Conservation (phyloP, 2,113 vertebrate species). For the Onychostoma macrolepis region DNA sequence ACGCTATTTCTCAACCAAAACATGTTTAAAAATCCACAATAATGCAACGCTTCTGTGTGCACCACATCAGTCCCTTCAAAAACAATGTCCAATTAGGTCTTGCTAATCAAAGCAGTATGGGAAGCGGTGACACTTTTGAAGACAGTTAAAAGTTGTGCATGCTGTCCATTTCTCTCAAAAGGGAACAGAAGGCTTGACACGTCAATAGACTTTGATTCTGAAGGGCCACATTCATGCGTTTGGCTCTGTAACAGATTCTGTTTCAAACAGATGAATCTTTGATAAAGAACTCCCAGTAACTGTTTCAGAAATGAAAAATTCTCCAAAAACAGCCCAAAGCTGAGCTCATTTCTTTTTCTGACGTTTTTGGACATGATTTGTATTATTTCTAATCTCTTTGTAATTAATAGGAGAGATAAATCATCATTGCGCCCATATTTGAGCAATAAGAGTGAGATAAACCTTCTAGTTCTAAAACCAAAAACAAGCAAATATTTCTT, state of each 20-base stretch:
- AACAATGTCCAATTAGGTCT: neutral
- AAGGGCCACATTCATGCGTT: neutral
- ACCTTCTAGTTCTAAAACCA: neutral
- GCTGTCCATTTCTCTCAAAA: neutral
- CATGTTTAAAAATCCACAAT: neutral
- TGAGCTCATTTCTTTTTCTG: neutral
- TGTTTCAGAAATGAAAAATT: neutral
- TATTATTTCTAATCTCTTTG: neutral
- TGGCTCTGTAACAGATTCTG: neutral
- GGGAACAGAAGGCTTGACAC: neutral
- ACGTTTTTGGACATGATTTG: neutral
- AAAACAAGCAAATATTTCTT: neutral
- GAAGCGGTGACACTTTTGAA: neutral
- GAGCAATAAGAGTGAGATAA: neutral
- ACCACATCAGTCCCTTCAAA: neutral
- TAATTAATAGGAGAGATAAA: neutral
- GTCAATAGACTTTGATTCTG: neutral
- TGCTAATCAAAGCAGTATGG: neutral
- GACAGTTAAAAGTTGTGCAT: neutral
- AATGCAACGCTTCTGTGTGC: neutral
- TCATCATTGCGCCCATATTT: neutral
- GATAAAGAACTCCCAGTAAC: neutral
- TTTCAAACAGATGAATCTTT: constrained; percentile 1
- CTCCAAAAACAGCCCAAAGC: neutral
- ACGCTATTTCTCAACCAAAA: neutral